Evolutionary conservation across 2,888 invertebrate genomes (phyloP).

Genomic region (Hypomecis atomaria): DNA sequence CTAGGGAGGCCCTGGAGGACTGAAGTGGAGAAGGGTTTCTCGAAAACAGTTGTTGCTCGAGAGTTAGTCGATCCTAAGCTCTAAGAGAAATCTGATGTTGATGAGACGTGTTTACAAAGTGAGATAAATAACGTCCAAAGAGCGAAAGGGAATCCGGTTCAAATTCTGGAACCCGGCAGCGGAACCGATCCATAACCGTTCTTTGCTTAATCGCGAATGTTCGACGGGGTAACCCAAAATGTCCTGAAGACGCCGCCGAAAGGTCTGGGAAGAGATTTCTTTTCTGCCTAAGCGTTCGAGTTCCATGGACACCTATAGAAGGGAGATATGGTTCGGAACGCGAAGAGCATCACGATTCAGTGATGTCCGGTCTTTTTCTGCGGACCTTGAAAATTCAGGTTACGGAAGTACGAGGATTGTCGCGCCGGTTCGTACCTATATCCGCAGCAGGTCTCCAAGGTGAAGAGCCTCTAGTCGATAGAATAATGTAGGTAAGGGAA

Average conservation of each 20-base stretch:
- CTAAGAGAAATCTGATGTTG: conserved; percentile 75
- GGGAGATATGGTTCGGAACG: conserved; percentile 80
- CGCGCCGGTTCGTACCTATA: conserved; percentile 86
- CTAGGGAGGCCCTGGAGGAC: conserved; percentile 86
- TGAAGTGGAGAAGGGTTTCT: conserved; percentile 84
- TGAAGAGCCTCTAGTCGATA: conserved; percentile 87
- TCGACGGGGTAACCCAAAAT: conserved; percentile 71
- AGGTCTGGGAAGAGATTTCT: conserved; percentile 78
- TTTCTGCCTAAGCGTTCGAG: conserved; percentile 80
- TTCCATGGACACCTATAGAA: conserved; percentile 77
- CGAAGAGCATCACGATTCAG: conserved; percentile 60
- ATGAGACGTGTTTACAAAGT: conserved; percentile 60
- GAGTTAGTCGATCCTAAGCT: conserved; percentile 85
- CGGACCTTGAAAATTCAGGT: conserved; percentile 68
- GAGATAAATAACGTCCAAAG: conserved; percentile 64
- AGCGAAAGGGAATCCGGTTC: conserved; percentile 84
- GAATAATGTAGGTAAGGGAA: conserved; percentile 88
- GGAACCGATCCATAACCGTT: conserved; percentile 75
- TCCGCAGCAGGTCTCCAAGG: conserved; percentile 91
- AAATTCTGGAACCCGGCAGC: conserved; percentile 85
- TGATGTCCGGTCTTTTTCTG: conserved; percentile 62
- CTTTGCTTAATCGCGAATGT: conserved; percentile 53
- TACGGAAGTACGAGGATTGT: conserved; percentile 63
- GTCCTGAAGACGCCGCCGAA: conserved; percentile 84
- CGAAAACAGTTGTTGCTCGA: conserved; percentile 82